Base-by-base conservation (phyloP, 2,113 vertebrate genomes). In the Eonycteris spelaea region DNA sequence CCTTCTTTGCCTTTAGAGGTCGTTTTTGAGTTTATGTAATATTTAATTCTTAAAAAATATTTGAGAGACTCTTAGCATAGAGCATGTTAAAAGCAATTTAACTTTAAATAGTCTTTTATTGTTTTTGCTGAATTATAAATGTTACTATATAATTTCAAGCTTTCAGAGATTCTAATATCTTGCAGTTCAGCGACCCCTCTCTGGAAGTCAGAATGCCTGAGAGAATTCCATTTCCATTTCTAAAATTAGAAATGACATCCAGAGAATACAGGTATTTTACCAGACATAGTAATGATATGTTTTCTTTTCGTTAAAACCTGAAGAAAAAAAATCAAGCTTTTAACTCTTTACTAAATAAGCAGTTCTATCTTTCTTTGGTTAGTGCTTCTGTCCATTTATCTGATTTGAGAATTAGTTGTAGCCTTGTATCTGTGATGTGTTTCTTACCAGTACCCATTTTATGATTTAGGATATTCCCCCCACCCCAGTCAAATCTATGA, bases 231-330 rank as follows among this genome's bases (percentile, higher is more conserved):
- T 96, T 97, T 88, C 65, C 86, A 95, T 94, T 70, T 94, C 95
- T 97, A 91, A 96, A 96, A 97, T 95, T 97, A 89, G 93, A 88
- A 86, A 80, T 59, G 71, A 84, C 63, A 71, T 71, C 26, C 24
- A 53, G 82, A 70, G 86, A 95, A 61, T 91, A 53, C 73, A 82
- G 92, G 43, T 84, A 71, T 94, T 96, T 88, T 97, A 89, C 79
- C 74, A 85, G 93, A 87, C 95, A 59, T 68, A n/a, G 71, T 97
- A 87, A 93, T 98, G 71, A 89, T 91, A 89, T 75, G 67, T 86
- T 97, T 97, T 96, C 24, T 90, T 90, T 95, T 79, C 65, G 73
- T 77, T 85, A 63, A 93, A 90, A 80, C 14, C 4, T 96, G 70
- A 95, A 95, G 71, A 55, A 55, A 92, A 92, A 68, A 96, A 95